Percentiles rank a stretch among this genome's conserved stretches.
These are phyloP conservation scores for Agrotis exclamationis DNA, from an alignment of 2,888 invertebrate genomes.

Conservation along the genomic window DNA sequence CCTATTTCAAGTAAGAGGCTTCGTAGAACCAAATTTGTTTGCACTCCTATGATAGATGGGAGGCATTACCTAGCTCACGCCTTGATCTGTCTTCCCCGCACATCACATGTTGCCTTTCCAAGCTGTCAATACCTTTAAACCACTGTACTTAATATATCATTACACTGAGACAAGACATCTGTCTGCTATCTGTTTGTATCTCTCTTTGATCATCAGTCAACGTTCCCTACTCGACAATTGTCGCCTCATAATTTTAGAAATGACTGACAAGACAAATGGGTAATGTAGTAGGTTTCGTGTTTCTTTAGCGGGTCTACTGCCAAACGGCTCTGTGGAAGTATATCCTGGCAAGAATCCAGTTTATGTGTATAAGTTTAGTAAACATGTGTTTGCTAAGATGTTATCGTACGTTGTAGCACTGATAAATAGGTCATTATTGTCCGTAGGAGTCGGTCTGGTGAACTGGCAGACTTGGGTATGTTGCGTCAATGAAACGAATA, in stretches of 20 bases:
- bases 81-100: conserved; percentile 3
- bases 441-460: conserved; percentile 15
- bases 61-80: neutral
- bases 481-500: conserved; percentile 15
- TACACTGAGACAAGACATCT: conserved; percentile 20
- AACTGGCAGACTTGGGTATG: conserved; percentile 11
- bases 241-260: conserved; percentile 52
- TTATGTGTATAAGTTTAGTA: conserved; percentile 22
- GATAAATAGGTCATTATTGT: conserved; percentile 37
- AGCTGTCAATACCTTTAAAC: conserved; percentile 27
- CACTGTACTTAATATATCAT: conserved; percentile 23
- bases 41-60: too few relatives aligned
- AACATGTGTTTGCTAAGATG: conserved; percentile 46
- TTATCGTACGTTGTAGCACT: conserved; percentile 40
- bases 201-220: conserved; percentile 41
- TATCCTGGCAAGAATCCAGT: conserved; percentile 55
- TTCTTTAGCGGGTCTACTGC: conserved; percentile 47
- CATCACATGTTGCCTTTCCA: conserved; percentile 25
- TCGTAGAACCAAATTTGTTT: neutral
- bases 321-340: conserved; percentile 53
- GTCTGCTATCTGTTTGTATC: conserved; percentile 25
- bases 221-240: conserved; percentile 21
- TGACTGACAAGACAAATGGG: conserved; percentile 55
- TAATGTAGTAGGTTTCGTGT: conserved; percentile 40
- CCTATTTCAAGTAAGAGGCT: neutral